phyloP scores from a whole-genome alignment of 1,140 invertebrate genomes.

The Lepidotrigona ventralis region DNA sequence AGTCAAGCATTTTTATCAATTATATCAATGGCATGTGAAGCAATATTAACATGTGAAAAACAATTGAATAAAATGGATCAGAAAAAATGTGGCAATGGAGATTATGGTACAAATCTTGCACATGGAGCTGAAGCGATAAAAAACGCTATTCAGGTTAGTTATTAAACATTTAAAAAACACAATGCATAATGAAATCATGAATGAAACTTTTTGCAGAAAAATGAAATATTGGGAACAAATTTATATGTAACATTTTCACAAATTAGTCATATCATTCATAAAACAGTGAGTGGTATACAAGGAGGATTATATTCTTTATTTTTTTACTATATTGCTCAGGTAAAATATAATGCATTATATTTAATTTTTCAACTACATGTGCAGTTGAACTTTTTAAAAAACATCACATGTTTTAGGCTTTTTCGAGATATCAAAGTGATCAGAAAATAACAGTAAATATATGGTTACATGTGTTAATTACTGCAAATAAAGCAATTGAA shows the following conservation, averaged over 20 bases:
- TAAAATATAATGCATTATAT: constrained; percentile 44
- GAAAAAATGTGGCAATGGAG: constrained; percentile 83
- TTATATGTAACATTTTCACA: constrained; percentile 68
- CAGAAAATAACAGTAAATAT: constrained; percentile 52
- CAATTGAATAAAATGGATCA: constrained; percentile 84
- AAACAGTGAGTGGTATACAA: constrained; percentile 73
- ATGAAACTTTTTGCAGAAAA: constrained; percentile 49
- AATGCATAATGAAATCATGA: not conserved
- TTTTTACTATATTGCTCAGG: constrained; percentile 77
- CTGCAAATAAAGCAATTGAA: constrained; percentile 74
- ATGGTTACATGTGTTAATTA: constrained; percentile 74
- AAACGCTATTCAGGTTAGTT: constrained; percentile 59
- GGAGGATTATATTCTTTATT: constrained; percentile 80
- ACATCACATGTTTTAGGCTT: constrained; percentile 53
- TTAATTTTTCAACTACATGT: not conserved
- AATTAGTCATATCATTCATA: constrained; percentile 72
- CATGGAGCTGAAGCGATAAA: constrained; percentile 79
- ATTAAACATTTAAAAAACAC: constrained; percentile 3
- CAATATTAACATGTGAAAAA: constrained; percentile 80
- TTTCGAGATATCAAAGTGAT: constrained; percentile 43
- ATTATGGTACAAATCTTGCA: constrained; percentile 84
- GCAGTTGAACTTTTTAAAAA: constrained; percentile 11
- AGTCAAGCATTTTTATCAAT: constrained; percentile 68
- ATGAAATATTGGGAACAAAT: constrained; percentile 51
- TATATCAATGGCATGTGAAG: constrained; percentile 79